Conservation (phyloP, 1,140 invertebrate genomes). For the Drosophila mayri region DNA sequence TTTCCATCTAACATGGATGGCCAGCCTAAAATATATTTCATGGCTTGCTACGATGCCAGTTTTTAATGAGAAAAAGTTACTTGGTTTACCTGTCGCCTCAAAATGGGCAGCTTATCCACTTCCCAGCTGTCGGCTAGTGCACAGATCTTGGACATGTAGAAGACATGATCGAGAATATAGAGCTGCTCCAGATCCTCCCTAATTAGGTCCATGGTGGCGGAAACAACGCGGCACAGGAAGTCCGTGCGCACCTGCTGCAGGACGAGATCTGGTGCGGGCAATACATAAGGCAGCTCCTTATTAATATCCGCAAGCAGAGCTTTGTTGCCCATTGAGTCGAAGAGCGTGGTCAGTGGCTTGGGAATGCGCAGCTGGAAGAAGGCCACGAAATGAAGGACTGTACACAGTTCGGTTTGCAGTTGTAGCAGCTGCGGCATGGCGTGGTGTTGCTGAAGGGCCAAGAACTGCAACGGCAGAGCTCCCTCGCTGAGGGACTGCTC, state of each 20-base stretch:
- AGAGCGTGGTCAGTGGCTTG: slow-evolving; percentile 91
- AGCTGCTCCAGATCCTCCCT: slow-evolving; percentile 86
- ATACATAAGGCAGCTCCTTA: slow-evolving; percentile 82
- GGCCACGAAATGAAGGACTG: slow-evolving; percentile 91
- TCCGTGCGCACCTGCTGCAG: slow-evolving; percentile 86
- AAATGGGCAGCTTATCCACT: slow-evolving; percentile 86
- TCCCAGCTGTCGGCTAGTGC: slow-evolving; percentile 92
- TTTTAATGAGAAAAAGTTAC: neutral
- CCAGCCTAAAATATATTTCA: neutral
- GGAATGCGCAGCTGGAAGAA: slow-evolving; percentile 91
- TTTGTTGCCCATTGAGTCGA: slow-evolving; percentile 88
- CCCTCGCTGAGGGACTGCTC: slow-evolving; percentile 90
- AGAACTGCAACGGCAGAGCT: slow-evolving; percentile 89
- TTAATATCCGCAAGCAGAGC: slow-evolving; percentile 86
- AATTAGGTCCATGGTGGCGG: slow-evolving; percentile 87
- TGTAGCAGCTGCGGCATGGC: slow-evolving; percentile 91
- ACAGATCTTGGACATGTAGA: slow-evolving; percentile 90
- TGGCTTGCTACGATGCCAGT: neutral
- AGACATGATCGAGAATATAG: slow-evolving; percentile 87
- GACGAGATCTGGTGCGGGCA: slow-evolving; percentile 85
- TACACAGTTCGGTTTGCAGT: slow-evolving; percentile 91
- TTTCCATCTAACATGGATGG: too few relatives aligned
- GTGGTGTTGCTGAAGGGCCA: slow-evolving; percentile 91
- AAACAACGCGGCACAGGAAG: slow-evolving; percentile 89
- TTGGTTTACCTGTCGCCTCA: slow-evolving; percentile 87